Percentiles rank a stretch among this genome's conserved stretches.
Conservation (phyloP, 2,888 invertebrate species). For the Mimumesa dahlbomi region DNA sequence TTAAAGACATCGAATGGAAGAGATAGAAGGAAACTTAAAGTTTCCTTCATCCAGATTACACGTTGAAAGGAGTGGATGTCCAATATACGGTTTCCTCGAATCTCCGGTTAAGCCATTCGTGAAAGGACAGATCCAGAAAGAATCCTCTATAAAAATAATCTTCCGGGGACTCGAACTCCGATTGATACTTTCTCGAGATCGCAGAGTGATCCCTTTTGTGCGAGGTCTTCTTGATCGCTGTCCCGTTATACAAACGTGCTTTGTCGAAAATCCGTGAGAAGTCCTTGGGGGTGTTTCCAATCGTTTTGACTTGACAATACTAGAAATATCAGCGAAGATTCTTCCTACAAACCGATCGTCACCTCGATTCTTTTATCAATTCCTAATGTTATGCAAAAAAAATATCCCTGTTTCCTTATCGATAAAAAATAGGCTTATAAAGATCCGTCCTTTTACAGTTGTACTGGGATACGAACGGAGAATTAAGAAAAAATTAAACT, state of each 20-base stretch:
- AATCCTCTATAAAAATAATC: slow-evolving; percentile 72
- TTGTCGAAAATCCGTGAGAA: slow-evolving; percentile 59
- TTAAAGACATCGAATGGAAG: not conserved
- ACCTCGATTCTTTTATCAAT: not conserved
- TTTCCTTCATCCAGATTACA: slow-evolving; percentile 46
- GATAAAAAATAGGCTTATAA: no score
- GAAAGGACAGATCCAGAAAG: slow-evolving; percentile 73
- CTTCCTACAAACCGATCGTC: not conserved
- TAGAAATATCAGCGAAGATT: not conserved
- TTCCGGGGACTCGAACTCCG: slow-evolving; percentile 71
- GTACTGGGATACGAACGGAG: no score
- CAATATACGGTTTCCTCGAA: slow-evolving; percentile 69
- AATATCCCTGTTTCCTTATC: no score
- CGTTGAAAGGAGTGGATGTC: slow-evolving; percentile 58
- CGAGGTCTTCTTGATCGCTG: slow-evolving; percentile 46
- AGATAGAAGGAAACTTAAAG: slow-evolving; percentile 19
- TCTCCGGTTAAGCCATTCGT: slow-evolving; percentile 72
- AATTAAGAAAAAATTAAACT: no score
- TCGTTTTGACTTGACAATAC: slow-evolving; percentile 16
- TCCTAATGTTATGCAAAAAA: no score
- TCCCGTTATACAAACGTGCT: slow-evolving; percentile 43
- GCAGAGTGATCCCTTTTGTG: slow-evolving; percentile 61
- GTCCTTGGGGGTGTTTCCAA: slow-evolving; percentile 38
- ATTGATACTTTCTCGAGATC: slow-evolving; percentile 68
- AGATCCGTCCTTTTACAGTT: no score